Percentiles rank a stretch among this genome's conserved stretches.
phyloP scores from a whole-genome alignment of 2,113 vertebrate genomes.

The Tragulus kanchil region DNA sequence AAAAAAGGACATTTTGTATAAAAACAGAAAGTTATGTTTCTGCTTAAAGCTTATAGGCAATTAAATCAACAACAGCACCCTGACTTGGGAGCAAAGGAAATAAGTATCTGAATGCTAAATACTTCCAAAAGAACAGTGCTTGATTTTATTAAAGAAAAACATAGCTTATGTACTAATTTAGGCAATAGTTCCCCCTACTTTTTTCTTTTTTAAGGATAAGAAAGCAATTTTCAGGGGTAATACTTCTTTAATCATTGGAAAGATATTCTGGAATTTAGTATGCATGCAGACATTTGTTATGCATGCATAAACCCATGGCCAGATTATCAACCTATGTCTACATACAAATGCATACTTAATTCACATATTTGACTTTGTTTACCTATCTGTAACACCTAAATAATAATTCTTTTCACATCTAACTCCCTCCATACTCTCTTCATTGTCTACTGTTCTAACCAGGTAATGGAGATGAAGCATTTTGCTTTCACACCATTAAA shows the following conservation, averaged over 20 bases:
- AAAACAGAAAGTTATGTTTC: conserved; percentile 34
- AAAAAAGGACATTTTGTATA: neutral
- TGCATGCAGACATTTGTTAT: neutral
- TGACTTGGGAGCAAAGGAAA: conserved; percentile 43
- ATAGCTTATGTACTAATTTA: neutral
- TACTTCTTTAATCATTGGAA: conserved; percentile 48
- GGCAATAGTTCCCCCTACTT: neutral
- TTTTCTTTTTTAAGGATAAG: conserved; percentile 50
- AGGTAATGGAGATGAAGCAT: neutral
- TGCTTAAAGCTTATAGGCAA: neutral
- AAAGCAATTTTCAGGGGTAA: conserved; percentile 7
- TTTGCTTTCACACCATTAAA: conserved; percentile 20
- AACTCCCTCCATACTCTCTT: neutral
- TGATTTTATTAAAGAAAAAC: conserved; percentile 62
- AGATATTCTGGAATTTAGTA: neutral
- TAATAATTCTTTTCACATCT: neutral
- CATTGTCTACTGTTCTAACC: neutral
- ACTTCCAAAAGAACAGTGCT: conserved; percentile 46
- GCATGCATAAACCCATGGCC: neutral
- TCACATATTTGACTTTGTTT: conserved; percentile 41
- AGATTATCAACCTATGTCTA: neutral
- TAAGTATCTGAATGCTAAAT: conserved; percentile 54
- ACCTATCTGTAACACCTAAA: neutral
- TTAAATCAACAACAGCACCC: conserved; percentile 36
- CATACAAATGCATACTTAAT: neutral